Conservation (phyloP, 2,797 vertebrate species). For the Leucoraja ocellata region DNA sequence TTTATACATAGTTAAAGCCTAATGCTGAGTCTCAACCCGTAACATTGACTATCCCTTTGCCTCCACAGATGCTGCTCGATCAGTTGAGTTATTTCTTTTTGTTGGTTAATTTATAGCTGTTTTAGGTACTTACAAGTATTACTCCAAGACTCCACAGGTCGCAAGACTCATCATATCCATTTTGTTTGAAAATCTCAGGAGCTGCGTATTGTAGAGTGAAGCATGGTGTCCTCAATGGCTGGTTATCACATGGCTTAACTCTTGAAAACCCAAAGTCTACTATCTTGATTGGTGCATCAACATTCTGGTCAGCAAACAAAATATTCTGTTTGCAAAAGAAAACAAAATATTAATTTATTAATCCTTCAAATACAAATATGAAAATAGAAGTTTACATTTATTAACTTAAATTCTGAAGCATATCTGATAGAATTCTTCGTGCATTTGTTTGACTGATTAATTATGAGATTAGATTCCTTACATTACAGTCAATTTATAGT, state of each 20-base stretch:
- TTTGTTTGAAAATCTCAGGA: conserved; percentile 87
- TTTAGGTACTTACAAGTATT: conserved; percentile 77
- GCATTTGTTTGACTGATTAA: not conserved
- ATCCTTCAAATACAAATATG: not conserved
- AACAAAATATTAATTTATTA: not conserved
- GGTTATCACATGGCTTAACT: conserved; percentile 94
- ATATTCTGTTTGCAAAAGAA: conserved; percentile 69
- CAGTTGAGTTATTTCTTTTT: not conserved
- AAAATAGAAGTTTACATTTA: not conserved
- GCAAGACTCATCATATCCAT: conserved; percentile 93
- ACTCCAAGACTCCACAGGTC: conserved; percentile 97
- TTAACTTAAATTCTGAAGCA: conserved; percentile 13
- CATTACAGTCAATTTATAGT: not conserved
- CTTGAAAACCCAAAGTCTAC: conserved; percentile 97
- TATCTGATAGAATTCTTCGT: not conserved
- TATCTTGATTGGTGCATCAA: conserved; percentile 95
- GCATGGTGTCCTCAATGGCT: conserved; percentile 93
- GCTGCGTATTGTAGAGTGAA: conserved; percentile 97
- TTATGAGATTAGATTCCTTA: not conserved
- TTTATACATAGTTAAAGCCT: not conserved
- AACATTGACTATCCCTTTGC: not conserved
- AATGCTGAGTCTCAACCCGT: not conserved
- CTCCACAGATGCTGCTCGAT: not conserved
- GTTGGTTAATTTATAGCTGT: not conserved
- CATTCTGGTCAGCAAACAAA: conserved; percentile 89